phyloP scores from a whole-genome alignment of 2,113 vertebrate genomes.

The Callaeas wilsoni region DNA sequence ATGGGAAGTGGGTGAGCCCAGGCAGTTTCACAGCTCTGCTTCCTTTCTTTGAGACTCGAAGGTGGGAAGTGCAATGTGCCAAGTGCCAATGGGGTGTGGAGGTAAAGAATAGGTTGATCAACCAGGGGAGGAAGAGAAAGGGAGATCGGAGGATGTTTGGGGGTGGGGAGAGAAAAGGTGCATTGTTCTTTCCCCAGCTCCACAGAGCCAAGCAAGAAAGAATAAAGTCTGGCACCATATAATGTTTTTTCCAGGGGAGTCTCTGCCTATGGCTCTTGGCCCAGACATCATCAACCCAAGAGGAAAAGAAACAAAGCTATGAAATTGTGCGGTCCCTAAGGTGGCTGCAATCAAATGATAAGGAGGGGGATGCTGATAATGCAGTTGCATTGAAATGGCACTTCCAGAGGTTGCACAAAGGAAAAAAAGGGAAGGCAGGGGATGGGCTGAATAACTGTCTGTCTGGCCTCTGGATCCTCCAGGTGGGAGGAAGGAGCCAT shows the following conservation, averaged over 20 bases:
- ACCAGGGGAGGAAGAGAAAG: neutral
- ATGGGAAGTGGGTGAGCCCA: slow-evolving; percentile 48
- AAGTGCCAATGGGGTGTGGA: neutral
- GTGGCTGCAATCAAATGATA: slow-evolving; percentile 21
- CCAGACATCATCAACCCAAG: slow-evolving; percentile 18
- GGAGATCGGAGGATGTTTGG: slow-evolving; percentile 8
- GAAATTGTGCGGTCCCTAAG: slow-evolving; percentile 22
- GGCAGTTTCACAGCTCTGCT: slow-evolving; percentile 24
- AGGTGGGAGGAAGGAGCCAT: neutral
- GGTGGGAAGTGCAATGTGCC: slow-evolving; percentile 23
- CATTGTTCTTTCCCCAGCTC: slow-evolving; percentile 32
- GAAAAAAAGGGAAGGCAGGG: neutral
- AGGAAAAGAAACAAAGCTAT: slow-evolving; percentile 49
- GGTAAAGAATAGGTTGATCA: slow-evolving; percentile 16
- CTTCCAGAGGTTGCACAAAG: neutral
- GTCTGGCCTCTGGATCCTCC: neutral
- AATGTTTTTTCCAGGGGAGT: slow-evolving; percentile 41
- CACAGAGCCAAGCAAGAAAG: neutral
- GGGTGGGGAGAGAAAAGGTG: slow-evolving; percentile 15
- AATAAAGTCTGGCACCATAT: slow-evolving; percentile 17
- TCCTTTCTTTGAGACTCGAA: slow-evolving; percentile 34
- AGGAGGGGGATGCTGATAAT: neutral
- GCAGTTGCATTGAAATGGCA: neutral
- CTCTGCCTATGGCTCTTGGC: slow-evolving; percentile 14
- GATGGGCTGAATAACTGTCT: neutral